A percentile compares a stretch with the other conserved stretches of the same genome.
Conservation (phyloP, 2,113 vertebrate genomes). For the Climacteris rufus region DNA sequence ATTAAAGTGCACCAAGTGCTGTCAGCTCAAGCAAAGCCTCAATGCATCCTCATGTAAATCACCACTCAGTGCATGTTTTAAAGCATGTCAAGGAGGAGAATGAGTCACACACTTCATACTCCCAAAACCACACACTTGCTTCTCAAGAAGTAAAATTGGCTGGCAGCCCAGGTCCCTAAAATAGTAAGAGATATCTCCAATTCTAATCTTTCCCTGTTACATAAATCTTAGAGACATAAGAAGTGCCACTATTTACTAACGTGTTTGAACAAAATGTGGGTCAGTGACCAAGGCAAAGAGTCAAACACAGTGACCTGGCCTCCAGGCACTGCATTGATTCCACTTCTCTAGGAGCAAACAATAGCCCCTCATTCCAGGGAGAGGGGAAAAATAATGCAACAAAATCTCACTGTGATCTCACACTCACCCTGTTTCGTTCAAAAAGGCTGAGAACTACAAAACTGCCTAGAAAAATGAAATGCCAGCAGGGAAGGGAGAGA, state of each 20-base stretch:
- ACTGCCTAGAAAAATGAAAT: not conserved
- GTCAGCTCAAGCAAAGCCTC: not conserved
- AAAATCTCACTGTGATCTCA: not conserved
- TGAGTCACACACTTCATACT: not conserved
- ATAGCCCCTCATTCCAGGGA: not conserved
- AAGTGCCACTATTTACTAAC: not conserved
- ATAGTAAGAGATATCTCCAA: constrained; percentile 13
- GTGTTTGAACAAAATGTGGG: not conserved
- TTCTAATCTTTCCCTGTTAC: constrained; percentile 16
- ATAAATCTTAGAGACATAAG: not conserved
- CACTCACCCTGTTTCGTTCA: fast-evolving
- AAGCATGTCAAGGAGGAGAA: not conserved
- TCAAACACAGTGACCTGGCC: not conserved
- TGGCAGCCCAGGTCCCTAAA: not conserved
- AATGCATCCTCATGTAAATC: not conserved
- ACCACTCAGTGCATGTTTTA: not conserved
- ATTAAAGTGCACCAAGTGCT: not conserved
- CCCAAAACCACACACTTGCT: not conserved
- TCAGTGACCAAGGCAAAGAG: not conserved
- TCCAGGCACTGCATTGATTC: not conserved
- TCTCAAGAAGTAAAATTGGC: constrained; percentile 9
- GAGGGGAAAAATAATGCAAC: not conserved
- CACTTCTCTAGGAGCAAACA: not conserved
- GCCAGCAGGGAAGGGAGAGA: not conserved
- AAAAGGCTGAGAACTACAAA: not conserved